Evolutionary conservation across 2,797 vertebrate genomes (phyloP).

Genomic region (Platalea minor): DNA sequence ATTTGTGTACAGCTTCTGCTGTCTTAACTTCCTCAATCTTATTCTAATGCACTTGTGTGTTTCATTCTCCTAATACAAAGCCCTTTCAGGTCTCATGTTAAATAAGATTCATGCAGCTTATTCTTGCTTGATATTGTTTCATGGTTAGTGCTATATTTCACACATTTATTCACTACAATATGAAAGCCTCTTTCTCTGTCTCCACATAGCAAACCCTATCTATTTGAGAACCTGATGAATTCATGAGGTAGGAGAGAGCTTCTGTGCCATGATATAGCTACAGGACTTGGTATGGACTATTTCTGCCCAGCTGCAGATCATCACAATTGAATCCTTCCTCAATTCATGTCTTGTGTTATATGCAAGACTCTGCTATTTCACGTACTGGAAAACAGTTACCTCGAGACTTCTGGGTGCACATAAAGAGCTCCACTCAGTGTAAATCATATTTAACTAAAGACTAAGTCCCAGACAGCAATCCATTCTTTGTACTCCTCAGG

Average conservation of each 20-base stretch:
- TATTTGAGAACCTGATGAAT: not conserved
- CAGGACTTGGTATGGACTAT: not conserved
- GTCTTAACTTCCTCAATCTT: not conserved
- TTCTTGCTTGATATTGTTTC: not conserved
- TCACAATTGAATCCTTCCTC: not conserved
- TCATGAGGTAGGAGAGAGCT: not conserved
- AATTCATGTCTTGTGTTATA: not conserved
- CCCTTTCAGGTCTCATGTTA: not conserved
- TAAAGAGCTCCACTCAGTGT: not conserved
- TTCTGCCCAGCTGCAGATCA: not conserved
- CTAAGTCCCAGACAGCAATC: not conserved
- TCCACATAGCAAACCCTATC: not conserved
- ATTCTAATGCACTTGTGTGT: not conserved
- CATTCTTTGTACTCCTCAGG: not conserved
- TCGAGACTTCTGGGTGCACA: not conserved
- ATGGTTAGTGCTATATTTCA: not conserved
- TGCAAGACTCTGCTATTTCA: not conserved
- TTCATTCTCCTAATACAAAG: not conserved
- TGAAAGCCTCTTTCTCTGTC: not conserved
- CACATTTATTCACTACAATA: not conserved
- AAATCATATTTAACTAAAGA: not conserved
- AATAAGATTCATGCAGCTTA: not conserved
- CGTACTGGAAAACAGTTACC: not conserved
- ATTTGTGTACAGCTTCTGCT: not conserved
- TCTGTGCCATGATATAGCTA: not conserved